Conservation (phyloP, 2,797 vertebrate species). For the Acanthis flammea region DNA sequence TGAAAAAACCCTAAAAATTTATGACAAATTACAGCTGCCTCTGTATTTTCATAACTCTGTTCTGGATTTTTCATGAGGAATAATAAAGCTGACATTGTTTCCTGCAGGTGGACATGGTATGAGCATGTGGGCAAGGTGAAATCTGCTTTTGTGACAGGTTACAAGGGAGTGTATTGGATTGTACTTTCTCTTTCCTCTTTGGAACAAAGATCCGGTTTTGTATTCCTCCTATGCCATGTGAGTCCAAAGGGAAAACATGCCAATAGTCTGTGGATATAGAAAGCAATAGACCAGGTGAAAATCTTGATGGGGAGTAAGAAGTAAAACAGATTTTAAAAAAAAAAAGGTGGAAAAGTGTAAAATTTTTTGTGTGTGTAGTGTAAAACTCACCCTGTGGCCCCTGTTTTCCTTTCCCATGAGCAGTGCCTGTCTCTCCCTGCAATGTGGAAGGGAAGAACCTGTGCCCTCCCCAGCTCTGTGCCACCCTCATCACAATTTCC, state of each 20-base stretch:
- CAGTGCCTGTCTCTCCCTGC: neutral
- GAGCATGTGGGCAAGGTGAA: fast-evolving
- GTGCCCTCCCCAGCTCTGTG: neutral
- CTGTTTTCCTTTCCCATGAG: neutral
- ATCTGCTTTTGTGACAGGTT: neutral
- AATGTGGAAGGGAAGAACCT: neutral
- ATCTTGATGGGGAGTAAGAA: fast-evolving
- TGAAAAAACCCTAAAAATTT: neutral
- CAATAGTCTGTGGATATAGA: neutral
- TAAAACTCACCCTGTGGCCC: no score
- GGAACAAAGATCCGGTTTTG: neutral
- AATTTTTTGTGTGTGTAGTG: neutral
- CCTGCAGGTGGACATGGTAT: fast-evolving
- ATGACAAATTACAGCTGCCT: neutral
- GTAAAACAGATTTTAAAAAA: neutral
- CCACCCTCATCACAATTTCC: neutral
- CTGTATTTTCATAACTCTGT: neutral
- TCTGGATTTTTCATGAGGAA: neutral
- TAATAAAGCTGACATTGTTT: neutral
- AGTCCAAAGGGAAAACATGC: neutral
- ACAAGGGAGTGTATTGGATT: fast-evolving
- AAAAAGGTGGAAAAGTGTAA: neutral
- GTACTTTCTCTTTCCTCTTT: neutral
- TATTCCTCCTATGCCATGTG: neutral
- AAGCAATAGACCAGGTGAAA: neutral